phyloP scores from a whole-genome alignment of 1,140 invertebrate genomes.

The Euglossa dilemma region DNA sequence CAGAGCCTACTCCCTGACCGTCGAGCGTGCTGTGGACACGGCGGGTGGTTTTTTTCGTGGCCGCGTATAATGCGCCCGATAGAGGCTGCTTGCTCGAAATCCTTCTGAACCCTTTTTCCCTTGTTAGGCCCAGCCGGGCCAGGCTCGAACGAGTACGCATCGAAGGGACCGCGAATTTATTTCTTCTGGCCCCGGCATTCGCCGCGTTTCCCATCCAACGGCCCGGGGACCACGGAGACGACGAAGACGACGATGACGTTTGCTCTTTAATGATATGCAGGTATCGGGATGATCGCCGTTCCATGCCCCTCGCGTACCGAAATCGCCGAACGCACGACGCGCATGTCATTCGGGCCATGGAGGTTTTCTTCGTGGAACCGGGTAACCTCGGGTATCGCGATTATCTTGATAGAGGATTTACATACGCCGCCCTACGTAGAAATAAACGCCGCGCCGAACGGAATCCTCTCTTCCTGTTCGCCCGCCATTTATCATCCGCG shows the following conservation, averaged over 20 bases:
- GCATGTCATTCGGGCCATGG: no score
- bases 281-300: neutral
- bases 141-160: slow-evolving; percentile 53
- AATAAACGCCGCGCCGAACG: slow-evolving; percentile 44
- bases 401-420: slow-evolving; percentile 28
- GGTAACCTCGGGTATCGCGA: neutral
- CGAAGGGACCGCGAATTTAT: slow-evolving; percentile 46
- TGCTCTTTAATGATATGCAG: slow-evolving; percentile 39
- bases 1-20: slow-evolving; percentile 28
- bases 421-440: slow-evolving; percentile 20
- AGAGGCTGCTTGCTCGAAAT: slow-evolving; percentile 66
- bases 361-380: neutral
- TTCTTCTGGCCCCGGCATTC: slow-evolving; percentile 42
- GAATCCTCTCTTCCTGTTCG: slow-evolving; percentile 54
- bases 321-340: no score
- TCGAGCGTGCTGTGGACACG: slow-evolving; percentile 3
- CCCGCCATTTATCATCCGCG: slow-evolving; percentile 58
- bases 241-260: slow-evolving; percentile 16
- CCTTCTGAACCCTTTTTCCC: slow-evolving; percentile 59
- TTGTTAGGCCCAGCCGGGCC: slow-evolving; percentile 54
- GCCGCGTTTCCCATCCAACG: slow-evolving; percentile 24
- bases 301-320: neutral
- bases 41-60: slow-evolving; percentile 44
- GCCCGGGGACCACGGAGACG: neutral
- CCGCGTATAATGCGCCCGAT: slow-evolving; percentile 75